Evolutionary conservation across 2,113 vertebrate genomes (phyloP).

Genomic region (Potamarius usumacintae): DNA sequence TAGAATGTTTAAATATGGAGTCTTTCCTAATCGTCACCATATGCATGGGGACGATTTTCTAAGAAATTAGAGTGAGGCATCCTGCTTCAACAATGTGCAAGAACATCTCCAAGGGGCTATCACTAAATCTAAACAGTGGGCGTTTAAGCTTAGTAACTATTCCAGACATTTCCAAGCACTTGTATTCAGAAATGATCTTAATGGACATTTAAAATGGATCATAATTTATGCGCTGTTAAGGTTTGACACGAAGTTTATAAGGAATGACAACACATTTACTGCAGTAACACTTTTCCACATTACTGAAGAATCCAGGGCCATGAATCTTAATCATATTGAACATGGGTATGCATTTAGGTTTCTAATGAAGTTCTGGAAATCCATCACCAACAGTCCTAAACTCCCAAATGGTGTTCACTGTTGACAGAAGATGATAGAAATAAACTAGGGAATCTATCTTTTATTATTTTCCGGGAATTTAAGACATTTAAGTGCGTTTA

Average conservation of each 20-base stretch:
- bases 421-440: background rate
- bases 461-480: background rate
- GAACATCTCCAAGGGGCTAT: slow-evolving; percentile 16
- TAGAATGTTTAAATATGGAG: background rate
- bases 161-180: slow-evolving; percentile 18
- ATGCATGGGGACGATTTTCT: background rate
- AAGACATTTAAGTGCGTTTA: background rate
- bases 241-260: background rate
- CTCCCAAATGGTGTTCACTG: background rate
- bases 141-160: background rate
- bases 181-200: background rate
- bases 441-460: background rate
- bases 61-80: background rate
- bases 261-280: background rate
- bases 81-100: slow-evolving; percentile 5
- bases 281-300: background rate
- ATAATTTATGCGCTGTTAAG: background rate
- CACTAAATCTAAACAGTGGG: slow-evolving; percentile 15
- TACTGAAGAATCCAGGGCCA: background rate
- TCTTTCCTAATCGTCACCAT: background rate
- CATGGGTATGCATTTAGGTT: background rate
- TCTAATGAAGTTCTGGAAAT: background rate
- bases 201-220: background rate
- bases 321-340: background rate
- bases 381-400: background rate